Percentiles rank a stretch among this genome's conserved stretches.
Conservation (phyloP, 1,140 invertebrate species). For the Idris sp. region DNA sequence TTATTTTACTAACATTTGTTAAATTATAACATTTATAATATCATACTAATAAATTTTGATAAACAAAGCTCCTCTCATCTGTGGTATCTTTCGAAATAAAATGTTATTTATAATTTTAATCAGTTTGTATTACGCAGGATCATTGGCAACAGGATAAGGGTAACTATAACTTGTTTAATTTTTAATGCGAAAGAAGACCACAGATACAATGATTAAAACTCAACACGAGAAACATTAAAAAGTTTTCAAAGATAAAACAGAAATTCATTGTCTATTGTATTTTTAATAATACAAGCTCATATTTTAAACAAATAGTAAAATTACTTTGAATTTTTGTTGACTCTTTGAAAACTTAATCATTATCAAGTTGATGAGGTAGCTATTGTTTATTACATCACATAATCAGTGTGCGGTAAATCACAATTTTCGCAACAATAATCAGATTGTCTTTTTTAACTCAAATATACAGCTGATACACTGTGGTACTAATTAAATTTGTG, state of each 20-base stretch:
- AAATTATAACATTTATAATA: slow-evolving; percentile 2
- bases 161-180: slow-evolving; percentile 34
- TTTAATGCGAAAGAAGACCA: slow-evolving; percentile 14
- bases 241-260: slow-evolving; percentile 21
- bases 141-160: slow-evolving; percentile 29
- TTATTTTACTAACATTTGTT: slow-evolving; percentile 1
- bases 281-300: too few species aligned
- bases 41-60: slow-evolving; percentile 22
- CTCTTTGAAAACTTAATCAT: slow-evolving; percentile 41
- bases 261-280: too few species aligned
- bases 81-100: slow-evolving; percentile 28
- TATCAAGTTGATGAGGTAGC: slow-evolving; percentile 21
- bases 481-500: slow-evolving; percentile 33
- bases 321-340: background rate
- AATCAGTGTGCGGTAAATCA: slow-evolving; percentile 33
- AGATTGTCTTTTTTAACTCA: slow-evolving; percentile 35
- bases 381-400: slow-evolving; percentile 42
- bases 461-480: background rate
- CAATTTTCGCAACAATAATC: slow-evolving; percentile 40
- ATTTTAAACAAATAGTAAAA: background rate
- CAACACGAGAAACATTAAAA: too few species aligned
- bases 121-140: slow-evolving; percentile 29
- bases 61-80: slow-evolving; percentile 26
- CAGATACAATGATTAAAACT: slow-evolving; percentile 18
- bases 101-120: slow-evolving; percentile 32